Percentiles rank a stretch among this genome's conserved stretches.
phyloP scores from a whole-genome alignment of 1,140 invertebrate species.

The Caenorhabditis tropicalis region DNA sequence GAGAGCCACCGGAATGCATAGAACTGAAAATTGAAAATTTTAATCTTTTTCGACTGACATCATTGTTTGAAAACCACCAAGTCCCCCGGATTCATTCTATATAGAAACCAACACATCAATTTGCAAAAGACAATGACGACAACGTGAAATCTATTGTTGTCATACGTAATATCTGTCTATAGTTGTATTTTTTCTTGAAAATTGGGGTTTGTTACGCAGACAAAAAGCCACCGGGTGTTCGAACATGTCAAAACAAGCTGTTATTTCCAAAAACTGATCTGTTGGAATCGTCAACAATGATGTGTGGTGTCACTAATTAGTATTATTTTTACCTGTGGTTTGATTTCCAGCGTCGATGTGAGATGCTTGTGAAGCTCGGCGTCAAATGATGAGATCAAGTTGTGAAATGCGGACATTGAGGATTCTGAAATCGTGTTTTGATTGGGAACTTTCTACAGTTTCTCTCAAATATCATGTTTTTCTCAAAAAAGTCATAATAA shows the following conservation, averaged over 20 bases:
- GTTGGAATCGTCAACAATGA: no score
- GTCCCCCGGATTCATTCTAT: not conserved
- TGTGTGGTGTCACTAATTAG: no score
- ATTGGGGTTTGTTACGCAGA: no score
- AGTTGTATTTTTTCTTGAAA: no score
- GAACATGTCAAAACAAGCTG: no score
- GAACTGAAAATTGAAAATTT: constrained; percentile 75
- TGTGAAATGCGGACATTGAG: constrained; percentile 58
- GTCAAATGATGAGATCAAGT: constrained; percentile 74
- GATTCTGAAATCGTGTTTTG: constrained; percentile 63
- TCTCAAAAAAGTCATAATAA: no score
- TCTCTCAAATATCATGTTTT: no score
- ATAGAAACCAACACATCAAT: not conserved
- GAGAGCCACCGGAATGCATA: constrained; percentile 97
- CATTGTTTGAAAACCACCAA: not conserved
- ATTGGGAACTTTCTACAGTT: no score
- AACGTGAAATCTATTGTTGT: not conserved
- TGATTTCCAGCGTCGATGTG: constrained; percentile 81
- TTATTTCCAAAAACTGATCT: no score
- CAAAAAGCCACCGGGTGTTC: no score
- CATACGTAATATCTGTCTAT: no score
- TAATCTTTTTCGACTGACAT: not conserved
- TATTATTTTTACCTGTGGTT: constrained; percentile 81
- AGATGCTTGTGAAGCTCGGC: constrained; percentile 80
- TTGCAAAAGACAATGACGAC: not conserved